Base-by-base conservation (phyloP, 2,113 vertebrate genomes). In the Antigone vipio region DNA sequence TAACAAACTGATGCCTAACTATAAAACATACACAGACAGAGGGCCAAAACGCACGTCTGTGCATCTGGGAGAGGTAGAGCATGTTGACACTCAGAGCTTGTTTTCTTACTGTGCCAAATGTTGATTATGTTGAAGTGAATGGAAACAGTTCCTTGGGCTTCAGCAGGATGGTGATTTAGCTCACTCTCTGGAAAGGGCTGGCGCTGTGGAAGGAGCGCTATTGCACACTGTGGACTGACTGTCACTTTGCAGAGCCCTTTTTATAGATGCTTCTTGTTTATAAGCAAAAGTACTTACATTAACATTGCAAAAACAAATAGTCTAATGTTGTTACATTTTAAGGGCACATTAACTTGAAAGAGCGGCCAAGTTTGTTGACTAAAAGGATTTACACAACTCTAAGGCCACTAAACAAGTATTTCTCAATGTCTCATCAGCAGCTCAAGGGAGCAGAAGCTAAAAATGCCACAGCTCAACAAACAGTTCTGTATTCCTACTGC, bases 351-450 rank as follows among this genome's bases (percentile, higher is more conserved):
- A 89, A 87, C 94, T 91, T 64, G 77, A 87, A 76, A 88, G 73
- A 89, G 53, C 80, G 88, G 89, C 89, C 94, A 96, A 91, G 74
- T 89, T 88, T 87, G 88, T 94, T 96, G 85, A 92, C 94, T 92
- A 67, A 91, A 95, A 76, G 40, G 45, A 93, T 95, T 97, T 92
- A 66, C 91, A 85, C 72, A 90, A 71, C 78, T 85, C 79, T 90
- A 85, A 95, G 91, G 66, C 74, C 67, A 81, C 85, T 79, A 80
- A 94, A 62, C 69, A 92, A 93, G 90, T 85, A 93, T 97, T 97
- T 96, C 95, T 95, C 89, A 96, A 94, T 81, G 42, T 88, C 90
- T 95, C 63, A 95, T 2, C 67, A 93, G 85, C 92, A 89, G 90
- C 92, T 93, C 83, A 67, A 50, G 91, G 90, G 85, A 97, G 55